Evolutionary conservation across 2,888 invertebrate species (phyloP).

Genomic region (Aporophyla nigra): DNA sequence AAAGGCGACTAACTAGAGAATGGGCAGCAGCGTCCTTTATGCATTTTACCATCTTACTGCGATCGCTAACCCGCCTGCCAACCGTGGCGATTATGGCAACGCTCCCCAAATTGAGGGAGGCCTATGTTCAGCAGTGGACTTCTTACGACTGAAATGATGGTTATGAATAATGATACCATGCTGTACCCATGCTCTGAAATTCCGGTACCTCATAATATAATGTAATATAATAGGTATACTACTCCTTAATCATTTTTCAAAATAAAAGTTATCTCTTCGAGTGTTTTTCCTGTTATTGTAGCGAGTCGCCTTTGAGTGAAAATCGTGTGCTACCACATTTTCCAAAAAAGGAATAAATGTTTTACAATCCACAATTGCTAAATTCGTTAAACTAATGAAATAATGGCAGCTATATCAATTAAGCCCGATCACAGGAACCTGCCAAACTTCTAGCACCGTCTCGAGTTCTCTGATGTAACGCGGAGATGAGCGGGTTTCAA

Average conservation of each 20-base stretch:
- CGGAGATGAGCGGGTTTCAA: slow-evolving; percentile 81
- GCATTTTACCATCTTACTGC: too few species aligned
- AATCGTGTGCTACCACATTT: not conserved
- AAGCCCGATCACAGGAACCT: slow-evolving; percentile 21
- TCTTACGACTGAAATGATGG: too few species aligned
- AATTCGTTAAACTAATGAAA: slow-evolving; percentile 4
- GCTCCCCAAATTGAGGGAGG: too few species aligned
- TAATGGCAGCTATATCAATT: slow-evolving; percentile 8
- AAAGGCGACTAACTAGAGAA: too few species aligned
- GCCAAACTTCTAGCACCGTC: slow-evolving; percentile 43
- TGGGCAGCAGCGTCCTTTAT: too few species aligned
- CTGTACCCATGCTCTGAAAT: not conserved
- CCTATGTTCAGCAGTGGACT: too few species aligned
- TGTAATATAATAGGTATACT: too few species aligned
- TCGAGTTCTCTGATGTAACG: slow-evolving; percentile 72
- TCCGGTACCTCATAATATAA: too few species aligned
- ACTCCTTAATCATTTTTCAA: not conserved
- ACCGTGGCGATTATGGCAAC: too few species aligned
- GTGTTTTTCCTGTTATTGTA: not conserved
- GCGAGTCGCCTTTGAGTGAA: not conserved
- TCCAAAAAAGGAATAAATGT: not conserved
- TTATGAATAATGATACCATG: too few species aligned
- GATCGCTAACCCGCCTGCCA: too few species aligned
- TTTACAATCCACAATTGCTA: not conserved
- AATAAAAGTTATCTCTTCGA: not conserved